Conservation (phyloP, 2,113 vertebrate species). For the Oreochromis niloticus region DNA sequence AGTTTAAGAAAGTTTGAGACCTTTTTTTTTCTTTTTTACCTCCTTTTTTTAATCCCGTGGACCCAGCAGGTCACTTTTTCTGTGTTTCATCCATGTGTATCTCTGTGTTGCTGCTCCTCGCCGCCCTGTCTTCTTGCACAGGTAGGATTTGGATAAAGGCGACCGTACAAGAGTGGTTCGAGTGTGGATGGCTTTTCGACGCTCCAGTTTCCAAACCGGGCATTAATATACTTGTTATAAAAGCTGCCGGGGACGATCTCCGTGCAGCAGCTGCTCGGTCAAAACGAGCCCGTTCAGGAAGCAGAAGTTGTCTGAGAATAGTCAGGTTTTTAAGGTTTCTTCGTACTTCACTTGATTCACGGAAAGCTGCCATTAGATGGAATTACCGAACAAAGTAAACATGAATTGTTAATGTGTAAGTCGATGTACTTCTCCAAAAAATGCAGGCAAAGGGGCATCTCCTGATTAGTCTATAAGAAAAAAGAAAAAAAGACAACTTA, state of each 20-base stretch:
- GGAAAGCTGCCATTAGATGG: background rate
- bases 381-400: background rate
- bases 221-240: background rate
- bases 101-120: background rate
- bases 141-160: background rate
- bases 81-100: background rate
- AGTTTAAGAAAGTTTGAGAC: background rate
- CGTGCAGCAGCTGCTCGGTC: background rate
- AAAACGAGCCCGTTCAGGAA: accelerated
- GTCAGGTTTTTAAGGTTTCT: accelerated
- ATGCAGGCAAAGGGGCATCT: background rate
- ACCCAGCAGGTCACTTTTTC: accelerated
- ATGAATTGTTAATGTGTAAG: background rate
- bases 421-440: background rate
- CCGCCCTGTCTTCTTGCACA: background rate
- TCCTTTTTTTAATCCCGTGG: accelerated
- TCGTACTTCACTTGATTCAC: background rate
- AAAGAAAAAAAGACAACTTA: background rate
- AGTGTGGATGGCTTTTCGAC: accelerated
- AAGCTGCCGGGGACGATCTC: background rate
- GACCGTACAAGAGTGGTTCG: accelerated
- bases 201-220: accelerated
- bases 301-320: background rate
- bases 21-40: background rate
- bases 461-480: accelerated